Evolutionary conservation across 2,888 invertebrate genomes (phyloP).

Genomic region (Metacarcinus magister): DNA sequence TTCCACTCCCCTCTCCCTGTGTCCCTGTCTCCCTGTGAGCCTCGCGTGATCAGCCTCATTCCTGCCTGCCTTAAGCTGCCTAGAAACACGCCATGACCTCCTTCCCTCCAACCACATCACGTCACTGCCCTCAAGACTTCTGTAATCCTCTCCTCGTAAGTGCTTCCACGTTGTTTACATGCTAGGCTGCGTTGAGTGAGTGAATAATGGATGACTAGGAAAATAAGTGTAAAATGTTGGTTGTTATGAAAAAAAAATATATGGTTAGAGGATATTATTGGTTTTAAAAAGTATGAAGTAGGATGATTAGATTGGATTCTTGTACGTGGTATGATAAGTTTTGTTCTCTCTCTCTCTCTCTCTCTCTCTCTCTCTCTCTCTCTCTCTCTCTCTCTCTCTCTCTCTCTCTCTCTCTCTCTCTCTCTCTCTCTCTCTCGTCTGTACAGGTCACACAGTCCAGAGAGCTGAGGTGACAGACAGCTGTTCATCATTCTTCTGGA

Average conservation of each 20-base stretch:
- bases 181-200: not conserved
- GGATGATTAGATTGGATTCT: not conserved
- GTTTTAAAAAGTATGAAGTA: not conserved
- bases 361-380: constrained; percentile 58
- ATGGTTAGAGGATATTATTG: not conserved
- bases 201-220: not conserved
- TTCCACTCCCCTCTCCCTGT: not conserved
- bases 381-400: constrained; percentile 50
- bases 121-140: not conserved
- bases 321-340: not conserved
- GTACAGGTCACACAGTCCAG: not conserved
- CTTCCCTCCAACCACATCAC: not conserved
- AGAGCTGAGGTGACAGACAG: not conserved
- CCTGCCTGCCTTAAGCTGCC: not conserved
- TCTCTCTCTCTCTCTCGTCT: not conserved
- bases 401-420: not conserved
- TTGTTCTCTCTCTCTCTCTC: constrained; percentile 35
- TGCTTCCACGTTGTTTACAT: not conserved
- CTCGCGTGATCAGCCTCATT: not conserved
- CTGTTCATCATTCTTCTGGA: not conserved
- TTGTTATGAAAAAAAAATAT: not conserved
- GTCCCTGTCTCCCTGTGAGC: not conserved
- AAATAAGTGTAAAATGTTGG: not conserved
- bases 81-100: not conserved
- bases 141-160: constrained; percentile 4